These are phyloP conservation scores for Macropus fuliginosus DNA, from an alignment of 2,797 vertebrate genomes.

Conservation along the genomic window DNA sequence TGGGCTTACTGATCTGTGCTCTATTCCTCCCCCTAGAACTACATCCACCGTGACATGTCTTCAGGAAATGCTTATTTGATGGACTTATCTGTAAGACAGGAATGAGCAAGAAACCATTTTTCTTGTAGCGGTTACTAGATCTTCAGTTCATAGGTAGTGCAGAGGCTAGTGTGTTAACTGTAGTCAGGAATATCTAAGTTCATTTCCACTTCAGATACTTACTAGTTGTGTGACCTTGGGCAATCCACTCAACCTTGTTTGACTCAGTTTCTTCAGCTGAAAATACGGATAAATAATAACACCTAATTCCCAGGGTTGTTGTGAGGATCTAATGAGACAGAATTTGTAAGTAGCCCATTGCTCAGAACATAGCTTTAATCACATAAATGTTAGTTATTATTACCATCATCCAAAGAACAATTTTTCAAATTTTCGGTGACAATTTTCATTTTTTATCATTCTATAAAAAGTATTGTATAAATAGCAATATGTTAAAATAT, in stretches of 20 bases:
- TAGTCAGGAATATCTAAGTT: neutral
- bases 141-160: neutral
- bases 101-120: neutral
- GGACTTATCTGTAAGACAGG: neutral
- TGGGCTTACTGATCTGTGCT: neutral
- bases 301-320: neutral
- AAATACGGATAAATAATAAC: neutral
- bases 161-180: neutral
- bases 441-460: constrained; percentile 10
- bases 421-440: neutral
- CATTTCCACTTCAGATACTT: neutral
- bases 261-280: neutral
- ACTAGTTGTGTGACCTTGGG: neutral
- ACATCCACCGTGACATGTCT: neutral
- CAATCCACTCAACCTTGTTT: neutral
- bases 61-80: neutral
- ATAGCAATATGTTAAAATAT: constrained; percentile 6
- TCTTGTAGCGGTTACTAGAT: neutral
- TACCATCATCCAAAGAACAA: neutral
- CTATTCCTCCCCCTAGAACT: neutral
- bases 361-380: neutral
- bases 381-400: neutral
- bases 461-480: constrained; percentile 1
- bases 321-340: neutral
- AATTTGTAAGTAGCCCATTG: neutral